These are phyloP conservation scores for Reticulitermes speratus DNA, from an alignment of 1,140 invertebrate species.

Conservation along the genomic window DNA sequence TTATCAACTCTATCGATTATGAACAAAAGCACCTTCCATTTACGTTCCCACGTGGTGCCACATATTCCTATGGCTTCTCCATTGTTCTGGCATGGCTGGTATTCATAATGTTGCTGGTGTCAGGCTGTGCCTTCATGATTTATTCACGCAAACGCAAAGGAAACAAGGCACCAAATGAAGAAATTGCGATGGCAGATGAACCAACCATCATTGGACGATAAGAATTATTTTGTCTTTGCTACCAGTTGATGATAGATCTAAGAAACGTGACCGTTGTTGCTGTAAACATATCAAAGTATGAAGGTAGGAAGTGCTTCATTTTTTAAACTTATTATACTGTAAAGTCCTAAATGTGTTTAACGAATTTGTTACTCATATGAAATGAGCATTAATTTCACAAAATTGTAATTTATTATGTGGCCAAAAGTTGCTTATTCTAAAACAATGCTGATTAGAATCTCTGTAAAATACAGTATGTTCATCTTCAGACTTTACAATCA, in stretches of 20 bases:
- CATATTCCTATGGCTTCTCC: constrained; percentile 68
- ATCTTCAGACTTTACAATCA: too few species aligned
- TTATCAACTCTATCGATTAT: constrained; percentile 69
- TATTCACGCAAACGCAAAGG: constrained; percentile 75
- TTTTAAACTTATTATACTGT: not conserved
- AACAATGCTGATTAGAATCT: too few species aligned
- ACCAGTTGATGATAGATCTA: not conserved
- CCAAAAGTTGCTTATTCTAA: not conserved
- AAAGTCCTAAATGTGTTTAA: not conserved
- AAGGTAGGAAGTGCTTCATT: not conserved
- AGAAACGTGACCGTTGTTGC: not conserved
- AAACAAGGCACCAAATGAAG: constrained; percentile 73
- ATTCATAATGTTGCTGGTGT: constrained; percentile 67
- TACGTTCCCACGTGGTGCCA: constrained; percentile 66
- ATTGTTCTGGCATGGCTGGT: constrained; percentile 78
- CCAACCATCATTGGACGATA: constrained; percentile 79
- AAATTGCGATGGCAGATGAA: constrained; percentile 79
- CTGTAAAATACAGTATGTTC: too few species aligned
- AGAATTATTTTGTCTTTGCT: constrained; percentile 38
- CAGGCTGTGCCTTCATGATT: constrained; percentile 71
- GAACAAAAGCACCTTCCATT: constrained; percentile 64
- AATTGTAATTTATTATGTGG: not conserved
- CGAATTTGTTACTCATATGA: not conserved
- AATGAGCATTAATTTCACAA: not conserved
- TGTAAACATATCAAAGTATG: not conserved